Percentiles rank a stretch among this genome's conserved stretches.
These are phyloP conservation scores for Acanthisitta chloris DNA, from an alignment of 2,113 vertebrate species.

Conservation along the genomic window DNA sequence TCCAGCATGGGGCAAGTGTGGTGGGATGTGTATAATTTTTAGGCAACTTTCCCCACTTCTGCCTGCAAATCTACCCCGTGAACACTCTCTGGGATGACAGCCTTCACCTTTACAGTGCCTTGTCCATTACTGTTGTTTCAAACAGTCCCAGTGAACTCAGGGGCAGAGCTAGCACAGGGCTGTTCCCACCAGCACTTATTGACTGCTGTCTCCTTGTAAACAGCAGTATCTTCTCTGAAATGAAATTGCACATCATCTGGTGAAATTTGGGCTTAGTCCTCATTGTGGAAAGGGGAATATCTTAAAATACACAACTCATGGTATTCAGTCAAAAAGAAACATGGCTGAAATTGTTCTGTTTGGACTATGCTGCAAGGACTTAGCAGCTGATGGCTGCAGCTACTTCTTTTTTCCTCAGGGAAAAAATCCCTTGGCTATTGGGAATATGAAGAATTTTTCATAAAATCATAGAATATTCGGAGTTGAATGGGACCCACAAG, in stretches of 20 bases:
- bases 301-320: neutral
- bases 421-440: neutral
- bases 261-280: neutral
- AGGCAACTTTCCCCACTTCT: accelerated
- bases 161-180: neutral
- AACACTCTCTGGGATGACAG: neutral
- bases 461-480: neutral
- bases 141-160: neutral
- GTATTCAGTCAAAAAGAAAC: neutral
- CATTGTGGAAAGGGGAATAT: neutral
- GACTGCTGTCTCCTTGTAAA: neutral
- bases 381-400: neutral
- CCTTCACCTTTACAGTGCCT: neutral
- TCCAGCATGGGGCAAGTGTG: neutral
- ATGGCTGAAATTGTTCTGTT: neutral
- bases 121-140: neutral
- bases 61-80: neutral
- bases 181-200: neutral
- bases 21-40: neutral
- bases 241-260: neutral
- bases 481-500: neutral
- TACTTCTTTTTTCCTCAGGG: neutral
- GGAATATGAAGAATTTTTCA: neutral
- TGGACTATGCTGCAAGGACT: neutral
- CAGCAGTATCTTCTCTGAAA: neutral